A percentile compares a stretch with the other conserved stretches of the same genome.
Conservation (phyloP, 2,113 vertebrate genomes). For the Jaculus jaculus region DNA sequence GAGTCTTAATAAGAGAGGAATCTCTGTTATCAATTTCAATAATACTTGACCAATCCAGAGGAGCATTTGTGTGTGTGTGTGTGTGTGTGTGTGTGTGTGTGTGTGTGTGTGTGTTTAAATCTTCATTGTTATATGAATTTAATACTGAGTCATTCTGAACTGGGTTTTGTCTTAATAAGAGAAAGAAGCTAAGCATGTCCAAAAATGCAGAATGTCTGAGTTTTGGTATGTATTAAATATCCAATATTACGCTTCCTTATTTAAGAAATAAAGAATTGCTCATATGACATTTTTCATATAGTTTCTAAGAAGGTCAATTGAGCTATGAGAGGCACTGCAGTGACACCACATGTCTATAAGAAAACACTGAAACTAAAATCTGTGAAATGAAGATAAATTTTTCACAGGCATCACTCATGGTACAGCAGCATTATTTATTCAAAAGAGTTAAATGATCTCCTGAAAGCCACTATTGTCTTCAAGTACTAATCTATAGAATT, state of each 20-base stretch:
- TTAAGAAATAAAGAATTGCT: slow-evolving; percentile 2
- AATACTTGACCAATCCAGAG: neutral
- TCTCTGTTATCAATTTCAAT: slow-evolving; percentile 14
- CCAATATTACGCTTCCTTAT: neutral
- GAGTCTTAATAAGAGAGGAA: neutral
- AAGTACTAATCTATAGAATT: neutral
- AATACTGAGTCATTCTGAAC: neutral
- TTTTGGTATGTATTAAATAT: neutral
- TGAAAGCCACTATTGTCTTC: neutral
- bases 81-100: too few species aligned
- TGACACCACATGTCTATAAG: neutral
- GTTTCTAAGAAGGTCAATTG: neutral
- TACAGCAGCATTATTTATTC: neutral
- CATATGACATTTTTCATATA: neutral
- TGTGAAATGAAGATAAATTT: neutral
- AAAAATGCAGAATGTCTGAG: neutral
- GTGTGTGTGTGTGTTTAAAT: neutral
- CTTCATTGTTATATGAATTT: neutral
- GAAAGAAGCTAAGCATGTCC: neutral
- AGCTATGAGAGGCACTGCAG: neutral
- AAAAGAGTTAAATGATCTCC: neutral
- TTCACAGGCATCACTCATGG: neutral
- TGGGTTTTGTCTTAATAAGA: neutral
- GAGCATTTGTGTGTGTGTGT: too few species aligned
- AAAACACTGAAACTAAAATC: neutral